phyloP scores from a whole-genome alignment of 2,113 vertebrate genomes.

The Ophthalmolycus amberensis region DNA sequence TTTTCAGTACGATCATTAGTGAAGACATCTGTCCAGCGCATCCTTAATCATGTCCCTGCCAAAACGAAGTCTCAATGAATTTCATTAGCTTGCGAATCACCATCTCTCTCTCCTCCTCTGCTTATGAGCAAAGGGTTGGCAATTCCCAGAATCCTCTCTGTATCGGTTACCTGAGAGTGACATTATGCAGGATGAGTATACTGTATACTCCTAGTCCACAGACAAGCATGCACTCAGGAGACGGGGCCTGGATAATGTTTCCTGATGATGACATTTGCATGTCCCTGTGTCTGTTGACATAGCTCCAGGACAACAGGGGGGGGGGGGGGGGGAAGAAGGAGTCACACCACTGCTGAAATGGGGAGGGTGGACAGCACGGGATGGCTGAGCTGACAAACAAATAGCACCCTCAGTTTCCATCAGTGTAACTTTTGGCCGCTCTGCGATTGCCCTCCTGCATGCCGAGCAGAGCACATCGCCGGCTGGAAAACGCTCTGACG shows the following conservation, averaged over 20 bases:
- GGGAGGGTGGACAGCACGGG: slow-evolving; percentile 42
- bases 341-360: slow-evolving; percentile 40
- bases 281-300: slow-evolving; percentile 50
- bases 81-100: slow-evolving; percentile 59
- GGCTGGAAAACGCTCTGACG: slow-evolving; percentile 9
- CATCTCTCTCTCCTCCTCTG: background rate
- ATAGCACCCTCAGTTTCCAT: slow-evolving; percentile 56
- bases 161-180: slow-evolving; percentile 46
- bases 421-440: slow-evolving; percentile 69
- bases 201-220: slow-evolving; percentile 38
- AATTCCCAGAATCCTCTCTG: slow-evolving; percentile 20
- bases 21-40: slow-evolving; percentile 59
- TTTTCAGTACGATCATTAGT: slow-evolving; percentile 47
- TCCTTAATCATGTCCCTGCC: slow-evolving; percentile 61
- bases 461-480: slow-evolving; percentile 61
- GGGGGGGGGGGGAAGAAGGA: background rate
- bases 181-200: slow-evolving; percentile 25
- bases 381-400: slow-evolving; percentile 58
- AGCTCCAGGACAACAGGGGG: slow-evolving; percentile 18
- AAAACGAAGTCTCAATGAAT: slow-evolving; percentile 53
- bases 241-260: slow-evolving; percentile 43
- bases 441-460: slow-evolving; percentile 59
- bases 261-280: slow-evolving; percentile 50
- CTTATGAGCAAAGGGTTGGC: slow-evolving; percentile 14
- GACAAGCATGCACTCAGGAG: slow-evolving; percentile 49